Evolutionary conservation across 2,888 invertebrate species (phyloP).

Genomic region (Bedellia somnulentella): DNA sequence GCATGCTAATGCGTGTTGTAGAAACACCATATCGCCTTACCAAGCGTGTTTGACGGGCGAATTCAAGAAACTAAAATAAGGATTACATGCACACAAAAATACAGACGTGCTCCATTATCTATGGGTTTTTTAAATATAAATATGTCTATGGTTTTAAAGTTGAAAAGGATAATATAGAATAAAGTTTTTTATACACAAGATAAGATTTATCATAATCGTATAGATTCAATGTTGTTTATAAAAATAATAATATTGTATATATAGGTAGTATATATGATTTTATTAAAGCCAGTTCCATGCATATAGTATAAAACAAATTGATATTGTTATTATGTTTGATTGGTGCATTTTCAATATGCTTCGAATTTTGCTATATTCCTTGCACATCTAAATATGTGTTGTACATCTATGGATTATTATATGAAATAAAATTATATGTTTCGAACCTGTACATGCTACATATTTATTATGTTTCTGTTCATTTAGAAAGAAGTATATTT

Average conservation of each 20-base stretch:
- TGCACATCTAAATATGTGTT: neutral
- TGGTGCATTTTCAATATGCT: neutral
- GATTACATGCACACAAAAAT: slow-evolving; percentile 4
- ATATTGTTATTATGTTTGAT: neutral
- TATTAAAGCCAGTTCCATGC: slow-evolving; percentile 29
- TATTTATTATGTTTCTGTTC: neutral
- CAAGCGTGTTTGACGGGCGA: slow-evolving; percentile 4
- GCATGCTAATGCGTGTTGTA: too few species aligned
- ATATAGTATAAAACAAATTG: slow-evolving; percentile 1
- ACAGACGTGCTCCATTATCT: slow-evolving; percentile 1
- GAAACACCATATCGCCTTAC: too few species aligned
- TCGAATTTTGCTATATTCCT: neutral
- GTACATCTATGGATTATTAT: neutral
- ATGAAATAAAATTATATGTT: neutral
- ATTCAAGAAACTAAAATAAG: neutral
- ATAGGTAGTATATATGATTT: slow-evolving; percentile 16
- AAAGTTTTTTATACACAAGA: neutral
- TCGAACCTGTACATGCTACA: neutral
- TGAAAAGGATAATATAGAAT: neutral
- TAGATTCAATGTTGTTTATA: slow-evolving; percentile 4
- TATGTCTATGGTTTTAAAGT: slow-evolving; percentile 1
- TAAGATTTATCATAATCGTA: slow-evolving; percentile 16
- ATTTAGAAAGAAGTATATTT: neutral
- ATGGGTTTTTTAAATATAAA: neutral
- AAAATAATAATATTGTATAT: slow-evolving; percentile 1